Conservation (phyloP, 1,140 invertebrate genomes). For the Trachymyrmex cornetzi region DNA sequence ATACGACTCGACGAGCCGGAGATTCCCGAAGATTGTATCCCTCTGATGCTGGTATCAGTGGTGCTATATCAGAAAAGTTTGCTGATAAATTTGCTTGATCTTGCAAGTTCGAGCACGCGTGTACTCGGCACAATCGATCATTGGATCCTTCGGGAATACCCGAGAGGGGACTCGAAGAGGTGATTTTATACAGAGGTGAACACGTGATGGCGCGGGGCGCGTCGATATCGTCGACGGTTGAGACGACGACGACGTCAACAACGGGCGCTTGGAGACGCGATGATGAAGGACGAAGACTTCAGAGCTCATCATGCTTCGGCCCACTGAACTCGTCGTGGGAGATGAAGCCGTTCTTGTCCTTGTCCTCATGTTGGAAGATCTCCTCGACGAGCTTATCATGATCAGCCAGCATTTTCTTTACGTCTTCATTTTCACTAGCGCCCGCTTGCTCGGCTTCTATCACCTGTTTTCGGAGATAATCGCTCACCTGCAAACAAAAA, state of each 20-base stretch:
- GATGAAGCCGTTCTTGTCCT: constrained; percentile 98
- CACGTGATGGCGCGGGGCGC: constrained; percentile 71
- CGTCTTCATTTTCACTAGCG: constrained; percentile 90
- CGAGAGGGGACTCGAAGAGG: constrained; percentile 64
- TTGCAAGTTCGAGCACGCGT: constrained; percentile 1
- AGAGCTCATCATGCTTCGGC: constrained; percentile 98
- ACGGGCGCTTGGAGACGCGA: constrained; percentile 69
- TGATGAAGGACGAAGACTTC: constrained; percentile 83
- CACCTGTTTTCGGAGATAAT: constrained; percentile 97
- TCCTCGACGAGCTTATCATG: constrained; percentile 98
- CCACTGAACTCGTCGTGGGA: constrained; percentile 98
- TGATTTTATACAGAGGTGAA: constrained; percentile 69
- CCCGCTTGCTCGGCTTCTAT: constrained; percentile 90
- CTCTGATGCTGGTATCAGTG: background rate
- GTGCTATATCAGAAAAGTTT: constrained; percentile 22
- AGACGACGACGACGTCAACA: constrained; percentile 20
- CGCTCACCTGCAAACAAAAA: constrained; percentile 90
- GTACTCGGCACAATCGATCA: constrained; percentile 47
- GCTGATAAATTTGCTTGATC: constrained; percentile 17
- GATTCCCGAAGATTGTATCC: constrained; percentile 31
- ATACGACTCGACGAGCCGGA: background rate
- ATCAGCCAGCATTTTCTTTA: constrained; percentile 95
- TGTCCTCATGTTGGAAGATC: constrained; percentile 98
- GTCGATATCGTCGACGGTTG: constrained; percentile 43
- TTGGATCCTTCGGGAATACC: constrained; percentile 46